Conservation (phyloP, 2,797 vertebrate genomes). For the Pangasius sanitwongsei region DNA sequence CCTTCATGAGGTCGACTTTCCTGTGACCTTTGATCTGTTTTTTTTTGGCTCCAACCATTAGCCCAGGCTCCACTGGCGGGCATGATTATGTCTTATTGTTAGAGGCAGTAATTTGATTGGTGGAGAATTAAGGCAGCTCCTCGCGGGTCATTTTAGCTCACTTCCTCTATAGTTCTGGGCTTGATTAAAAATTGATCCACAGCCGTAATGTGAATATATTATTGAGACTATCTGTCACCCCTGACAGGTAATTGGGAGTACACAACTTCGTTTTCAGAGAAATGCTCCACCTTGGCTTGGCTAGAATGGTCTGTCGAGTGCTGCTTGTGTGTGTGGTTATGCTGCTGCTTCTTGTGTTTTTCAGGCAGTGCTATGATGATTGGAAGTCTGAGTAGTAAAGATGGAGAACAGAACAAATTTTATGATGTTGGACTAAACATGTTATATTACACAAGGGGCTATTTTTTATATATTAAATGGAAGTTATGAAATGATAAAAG, state of each 20-base stretch:
- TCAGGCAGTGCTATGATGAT: background rate
- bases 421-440: background rate
- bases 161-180: conserved; percentile 99
- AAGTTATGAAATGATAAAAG: background rate
- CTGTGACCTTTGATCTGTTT: conserved; percentile 78
- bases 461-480: background rate
- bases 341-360: background rate
- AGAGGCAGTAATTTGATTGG: conserved; percentile 98
- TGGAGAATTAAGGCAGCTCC: conserved; percentile 96
- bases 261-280: conserved; percentile 97
- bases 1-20: conserved; percentile 83
- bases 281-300: conserved; percentile 89
- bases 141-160: conserved; percentile 99
- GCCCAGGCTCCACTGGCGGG: conserved; percentile 83
- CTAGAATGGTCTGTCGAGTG: conserved; percentile 67
- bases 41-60: conserved; percentile 81
- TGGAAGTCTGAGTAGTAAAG: background rate
- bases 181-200: conserved; percentile 99
- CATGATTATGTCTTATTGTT: conserved; percentile 90
- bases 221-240: conserved; percentile 99
- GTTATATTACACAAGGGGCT: background rate
- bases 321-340: conserved; percentile 55
- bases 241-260: conserved; percentile 99
- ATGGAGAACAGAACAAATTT: background rate
- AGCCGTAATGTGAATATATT: conserved; percentile 99